Percentiles rank a stretch among this genome's conserved stretches.
phyloP scores from a whole-genome alignment of 2,113 vertebrate genomes.

The Progne subis region DNA sequence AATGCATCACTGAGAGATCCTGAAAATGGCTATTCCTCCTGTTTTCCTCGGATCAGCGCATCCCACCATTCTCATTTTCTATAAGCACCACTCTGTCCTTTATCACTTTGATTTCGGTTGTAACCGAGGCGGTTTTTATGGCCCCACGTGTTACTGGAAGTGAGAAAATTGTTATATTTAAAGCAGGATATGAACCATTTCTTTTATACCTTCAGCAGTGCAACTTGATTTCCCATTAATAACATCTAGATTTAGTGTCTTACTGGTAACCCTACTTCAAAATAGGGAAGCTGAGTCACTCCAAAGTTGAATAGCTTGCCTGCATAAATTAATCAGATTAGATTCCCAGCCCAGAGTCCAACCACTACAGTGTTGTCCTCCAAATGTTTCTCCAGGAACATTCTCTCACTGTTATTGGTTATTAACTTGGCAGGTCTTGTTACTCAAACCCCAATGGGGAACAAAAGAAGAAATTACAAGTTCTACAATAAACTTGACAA shows the following conservation, averaged over 20 bases:
- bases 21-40: fast-evolving
- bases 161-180: background rate
- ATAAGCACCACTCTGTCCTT: background rate
- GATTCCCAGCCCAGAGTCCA: background rate
- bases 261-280: background rate
- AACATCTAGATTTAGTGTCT: background rate
- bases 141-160: background rate
- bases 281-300: background rate
- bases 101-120: background rate
- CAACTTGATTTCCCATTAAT: conserved; percentile 15
- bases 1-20: background rate
- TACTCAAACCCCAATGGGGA: background rate
- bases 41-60: background rate
- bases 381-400: background rate
- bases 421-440: background rate
- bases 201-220: background rate
- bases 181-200: background rate
- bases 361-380: background rate
- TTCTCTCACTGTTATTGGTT: background rate
- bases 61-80: background rate
- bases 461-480: background rate
- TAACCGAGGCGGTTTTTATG: background rate
- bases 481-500: background rate
- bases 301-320: background rate
- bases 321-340: background rate